Conservation (phyloP, 2,888 invertebrate species). For the Cheilosia vulpina region DNA sequence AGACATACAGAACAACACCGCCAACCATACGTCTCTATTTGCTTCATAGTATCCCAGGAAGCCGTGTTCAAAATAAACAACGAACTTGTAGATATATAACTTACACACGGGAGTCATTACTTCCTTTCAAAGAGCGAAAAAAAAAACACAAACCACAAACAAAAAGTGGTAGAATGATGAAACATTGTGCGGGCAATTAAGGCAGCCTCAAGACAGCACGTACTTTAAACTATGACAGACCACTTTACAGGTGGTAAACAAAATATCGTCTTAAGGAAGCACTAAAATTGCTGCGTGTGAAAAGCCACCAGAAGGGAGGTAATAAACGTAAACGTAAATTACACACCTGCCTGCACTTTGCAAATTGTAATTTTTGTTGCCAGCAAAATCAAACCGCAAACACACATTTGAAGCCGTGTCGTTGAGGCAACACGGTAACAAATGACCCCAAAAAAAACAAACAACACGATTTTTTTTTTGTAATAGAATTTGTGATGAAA, state of each 20-base stretch:
- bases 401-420: background rate
- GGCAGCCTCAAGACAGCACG: background rate
- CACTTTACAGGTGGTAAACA: background rate
- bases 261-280: background rate
- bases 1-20: background rate
- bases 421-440: background rate
- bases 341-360: background rate
- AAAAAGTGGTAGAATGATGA: no score
- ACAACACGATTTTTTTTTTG: background rate
- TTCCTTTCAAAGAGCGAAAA: background rate
- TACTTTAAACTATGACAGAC: background rate
- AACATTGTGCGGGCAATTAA: no score
- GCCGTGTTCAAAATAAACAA: background rate
- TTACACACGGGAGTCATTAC: background rate
- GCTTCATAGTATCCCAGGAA: background rate
- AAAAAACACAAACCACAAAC: background rate
- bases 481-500: background rate
- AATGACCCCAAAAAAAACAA: background rate
- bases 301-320: background rate
- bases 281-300: background rate
- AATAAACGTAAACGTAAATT: background rate
- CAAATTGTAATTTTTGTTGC: background rate
- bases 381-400: background rate
- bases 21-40: slow-evolving; percentile 3
- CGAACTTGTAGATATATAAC: background rate